A percentile compares a stretch with the other conserved stretches of the same genome.
Conservation (phyloP, 2,113 vertebrate genomes). For the Galeopterus variegatus region DNA sequence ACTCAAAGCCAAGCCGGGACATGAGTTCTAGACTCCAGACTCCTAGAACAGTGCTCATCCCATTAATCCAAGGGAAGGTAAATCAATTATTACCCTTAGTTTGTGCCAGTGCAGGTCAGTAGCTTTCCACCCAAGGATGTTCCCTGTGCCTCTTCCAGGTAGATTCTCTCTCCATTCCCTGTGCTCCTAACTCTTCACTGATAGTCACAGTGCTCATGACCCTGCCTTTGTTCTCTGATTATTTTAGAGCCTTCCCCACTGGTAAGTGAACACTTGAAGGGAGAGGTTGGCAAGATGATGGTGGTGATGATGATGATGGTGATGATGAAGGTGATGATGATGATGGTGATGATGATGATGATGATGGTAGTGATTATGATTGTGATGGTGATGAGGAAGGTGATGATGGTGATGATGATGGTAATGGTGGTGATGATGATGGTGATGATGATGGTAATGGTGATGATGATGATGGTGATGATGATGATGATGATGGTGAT, state of each 20-base stretch:
- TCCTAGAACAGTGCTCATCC: not conserved
- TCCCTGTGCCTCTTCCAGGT: not conserved
- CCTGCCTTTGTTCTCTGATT: not conserved
- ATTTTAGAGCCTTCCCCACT: not conserved
- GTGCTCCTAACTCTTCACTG: not conserved
- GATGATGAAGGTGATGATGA: not conserved
- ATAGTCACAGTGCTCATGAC: not conserved
- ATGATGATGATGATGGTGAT: too few species aligned
- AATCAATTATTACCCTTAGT: not conserved
- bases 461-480: not conserved
- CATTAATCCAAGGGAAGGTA: too few species aligned
- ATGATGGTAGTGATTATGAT: not conserved
- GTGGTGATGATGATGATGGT: not conserved
- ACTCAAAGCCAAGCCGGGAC: not conserved
- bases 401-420: not conserved
- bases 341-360: not conserved
- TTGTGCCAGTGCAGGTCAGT: not conserved
- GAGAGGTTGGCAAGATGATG: not conserved
- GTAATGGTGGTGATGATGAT: not conserved
- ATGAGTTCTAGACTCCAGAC: not conserved
- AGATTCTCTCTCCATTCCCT: accelerated
- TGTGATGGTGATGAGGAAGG: too few species aligned
- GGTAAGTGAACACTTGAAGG: not conserved
- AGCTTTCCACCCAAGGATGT: not conserved
- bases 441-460: not conserved